Base-by-base conservation (phyloP, 35 echinoderm and acorn worm genomes). In the Heliocidaris erythrogramma region DNA sequence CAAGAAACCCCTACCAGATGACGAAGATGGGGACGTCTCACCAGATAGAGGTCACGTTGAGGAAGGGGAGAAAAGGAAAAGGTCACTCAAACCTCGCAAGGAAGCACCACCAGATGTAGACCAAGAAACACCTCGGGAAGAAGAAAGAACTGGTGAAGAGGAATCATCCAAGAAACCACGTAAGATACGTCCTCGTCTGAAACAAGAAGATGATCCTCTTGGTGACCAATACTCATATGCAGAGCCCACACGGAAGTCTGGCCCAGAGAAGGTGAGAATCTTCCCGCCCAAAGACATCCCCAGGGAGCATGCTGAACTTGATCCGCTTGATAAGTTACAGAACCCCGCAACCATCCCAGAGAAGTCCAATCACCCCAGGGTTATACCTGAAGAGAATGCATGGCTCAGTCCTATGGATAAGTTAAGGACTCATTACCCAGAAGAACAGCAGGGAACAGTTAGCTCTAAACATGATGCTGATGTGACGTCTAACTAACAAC, bases 321-420 rank as follows among this genome's bases (percentile, higher is more conserved):
- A 98, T 93, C 95, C 97, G 17, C 89, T 98, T 27, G 97, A 98
- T 93, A 98, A 98, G 90, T 96, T 98, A 30, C 92, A 96, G 10
- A 29, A 97, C 16, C 97, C 97, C 0, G 52, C 42, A 13, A 92
- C 95, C 5, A 94, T 78, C 14, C 97, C 97, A 0, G 50, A 48
- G 35, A 94, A 93, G 35, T 90, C 96, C 27, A 91, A 85, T 31
- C 91, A 95, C 35, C 96, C 96, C 9, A 90, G 94, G 90, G 86
- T 94, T 10, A 96, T 98, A 30, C 92, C 97, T 3, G 89, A 93
- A 32, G 93, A 95, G 30, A 98, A 95, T 30, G 96, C 93, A 3
- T 47, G 32, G 27, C 85, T 98, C 30, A 96, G 96, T 95, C 97
- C 97, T 1, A 30, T 98, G 96, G 97, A 98, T 48, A 98, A 98